Evolutionary conservation across 2,888 invertebrate genomes (phyloP).

Genomic region (Eledone cirrhosa): DNA sequence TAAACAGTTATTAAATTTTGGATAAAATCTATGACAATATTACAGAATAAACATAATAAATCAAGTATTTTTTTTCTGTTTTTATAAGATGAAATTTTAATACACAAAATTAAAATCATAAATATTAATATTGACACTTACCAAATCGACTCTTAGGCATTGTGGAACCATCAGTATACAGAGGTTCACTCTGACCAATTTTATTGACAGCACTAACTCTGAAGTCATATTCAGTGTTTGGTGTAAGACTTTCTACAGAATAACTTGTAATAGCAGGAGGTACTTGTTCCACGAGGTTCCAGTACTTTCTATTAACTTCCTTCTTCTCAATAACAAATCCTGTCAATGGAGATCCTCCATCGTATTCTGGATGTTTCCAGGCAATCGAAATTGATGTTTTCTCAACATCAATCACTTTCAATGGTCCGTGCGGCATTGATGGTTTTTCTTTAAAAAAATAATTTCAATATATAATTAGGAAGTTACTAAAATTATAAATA

Average conservation of each 20-base stretch:
- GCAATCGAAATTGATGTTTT: conserved; percentile 40
- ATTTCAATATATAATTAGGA: too few species aligned
- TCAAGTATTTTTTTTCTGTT: too few species aligned
- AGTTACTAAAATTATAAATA: too few species aligned
- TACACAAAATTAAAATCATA: background rate
- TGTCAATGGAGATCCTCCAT: conserved; percentile 53
- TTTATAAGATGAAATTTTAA: too few species aligned
- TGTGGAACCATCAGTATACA: conserved; percentile 41
- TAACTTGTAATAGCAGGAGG: conserved; percentile 47
- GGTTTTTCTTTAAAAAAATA: conserved; percentile 44
- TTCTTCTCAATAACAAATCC: conserved; percentile 51
- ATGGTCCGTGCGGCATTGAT: conserved; percentile 51
- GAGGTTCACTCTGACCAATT: conserved; percentile 57
- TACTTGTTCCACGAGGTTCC: conserved; percentile 78
- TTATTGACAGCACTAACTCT: conserved; percentile 63
- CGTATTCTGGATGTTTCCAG: conserved; percentile 62
- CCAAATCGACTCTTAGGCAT: conserved; percentile 57
- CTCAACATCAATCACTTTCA: conserved; percentile 42
- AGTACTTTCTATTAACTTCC: conserved; percentile 65
- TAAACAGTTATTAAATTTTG: too few species aligned
- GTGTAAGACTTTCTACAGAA: conserved; percentile 55
- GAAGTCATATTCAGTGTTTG: conserved; percentile 60
- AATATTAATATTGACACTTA: conserved; percentile 36
- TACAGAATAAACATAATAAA: too few species aligned
- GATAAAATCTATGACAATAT: too few species aligned